Evolutionary conservation across 2,888 invertebrate species (phyloP).

Genomic region (Sicus ferrugineus): DNA sequence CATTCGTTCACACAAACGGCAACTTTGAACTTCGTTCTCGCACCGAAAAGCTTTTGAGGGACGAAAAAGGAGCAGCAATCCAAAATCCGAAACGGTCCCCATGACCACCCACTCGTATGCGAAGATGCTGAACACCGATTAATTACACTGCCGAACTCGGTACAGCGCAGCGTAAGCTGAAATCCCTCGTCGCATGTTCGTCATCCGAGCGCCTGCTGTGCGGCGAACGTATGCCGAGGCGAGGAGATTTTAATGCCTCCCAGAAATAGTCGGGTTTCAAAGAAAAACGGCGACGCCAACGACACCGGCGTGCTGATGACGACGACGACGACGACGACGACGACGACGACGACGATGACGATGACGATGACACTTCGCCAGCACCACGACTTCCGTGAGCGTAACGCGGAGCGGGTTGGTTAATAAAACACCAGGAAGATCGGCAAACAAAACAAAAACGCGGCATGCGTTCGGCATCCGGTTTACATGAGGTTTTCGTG

Average conservation of each 20-base stretch:
- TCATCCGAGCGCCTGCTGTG: constrained; percentile 25
- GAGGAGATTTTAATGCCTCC: constrained; percentile 20
- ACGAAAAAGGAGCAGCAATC: no score
- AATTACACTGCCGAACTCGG: no score
- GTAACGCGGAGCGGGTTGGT: constrained; percentile 19
- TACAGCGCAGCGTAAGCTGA: no score
- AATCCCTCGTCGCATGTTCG: no score
- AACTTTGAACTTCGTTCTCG: no score
- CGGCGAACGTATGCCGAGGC: constrained; percentile 22
- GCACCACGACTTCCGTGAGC: no score
- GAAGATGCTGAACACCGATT: no score
- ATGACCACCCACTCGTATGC: no score
- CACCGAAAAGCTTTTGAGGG: no score
- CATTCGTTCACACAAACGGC: no score
- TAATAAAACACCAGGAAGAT: constrained; percentile 19
- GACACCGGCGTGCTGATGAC: constrained; percentile 46
- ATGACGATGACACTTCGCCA: no score
- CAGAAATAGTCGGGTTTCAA: constrained; percentile 48
- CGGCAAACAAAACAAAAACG: constrained; percentile 30
- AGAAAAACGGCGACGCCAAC: constrained; percentile 32
- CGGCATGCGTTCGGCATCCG: constrained; percentile 52
- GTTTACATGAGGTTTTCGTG: constrained; percentile 38
- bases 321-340: constrained; percentile 49
- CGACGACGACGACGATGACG: constrained; percentile 6
- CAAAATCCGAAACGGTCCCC: no score